phyloP scores from a whole-genome alignment of 2,888 invertebrate species.

The Plemyria rubiginata region DNA sequence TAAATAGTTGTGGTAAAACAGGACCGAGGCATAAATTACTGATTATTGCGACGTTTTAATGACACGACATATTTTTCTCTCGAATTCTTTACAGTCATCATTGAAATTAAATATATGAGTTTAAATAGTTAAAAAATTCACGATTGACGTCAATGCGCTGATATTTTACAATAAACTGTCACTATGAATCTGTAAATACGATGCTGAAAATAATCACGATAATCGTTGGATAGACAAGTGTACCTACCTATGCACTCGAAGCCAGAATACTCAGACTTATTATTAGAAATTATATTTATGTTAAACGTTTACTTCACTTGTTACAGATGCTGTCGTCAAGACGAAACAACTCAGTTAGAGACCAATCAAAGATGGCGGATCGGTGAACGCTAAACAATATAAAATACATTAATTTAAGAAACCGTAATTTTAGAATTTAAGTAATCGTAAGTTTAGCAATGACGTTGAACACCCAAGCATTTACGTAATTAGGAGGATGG shows the following conservation, averaged over 20 bases:
- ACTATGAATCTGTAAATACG: constrained; percentile 47
- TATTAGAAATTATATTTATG: constrained; percentile 13
- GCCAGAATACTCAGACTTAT: constrained; percentile 22
- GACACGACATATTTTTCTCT: constrained; percentile 49
- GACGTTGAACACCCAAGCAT: constrained; percentile 71
- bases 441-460: constrained; percentile 66
- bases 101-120: constrained; percentile 45
- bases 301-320: constrained; percentile 43
- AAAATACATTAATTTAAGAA: constrained; percentile 70
- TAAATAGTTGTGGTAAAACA: constrained; percentile 49
- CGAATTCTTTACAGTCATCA: constrained; percentile 46
- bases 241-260: constrained; percentile 9
- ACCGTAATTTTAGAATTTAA: constrained; percentile 79
- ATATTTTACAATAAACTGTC: constrained; percentile 48
- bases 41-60: constrained; percentile 59
- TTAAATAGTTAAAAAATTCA: constrained; percentile 41
- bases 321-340: constrained; percentile 68
- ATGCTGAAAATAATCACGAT: constrained; percentile 42
- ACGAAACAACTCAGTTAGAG: constrained; percentile 62
- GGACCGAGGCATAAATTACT: constrained; percentile 61
- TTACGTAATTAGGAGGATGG: constrained; percentile 61
- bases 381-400: constrained; percentile 51
- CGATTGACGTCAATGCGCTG: constrained; percentile 53
- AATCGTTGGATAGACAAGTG: constrained; percentile 43
- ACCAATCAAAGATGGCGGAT: constrained; percentile 67